Evolutionary conservation across 2,113 vertebrate genomes (phyloP).

Genomic region (Chiloscyllium plagiosum): DNA sequence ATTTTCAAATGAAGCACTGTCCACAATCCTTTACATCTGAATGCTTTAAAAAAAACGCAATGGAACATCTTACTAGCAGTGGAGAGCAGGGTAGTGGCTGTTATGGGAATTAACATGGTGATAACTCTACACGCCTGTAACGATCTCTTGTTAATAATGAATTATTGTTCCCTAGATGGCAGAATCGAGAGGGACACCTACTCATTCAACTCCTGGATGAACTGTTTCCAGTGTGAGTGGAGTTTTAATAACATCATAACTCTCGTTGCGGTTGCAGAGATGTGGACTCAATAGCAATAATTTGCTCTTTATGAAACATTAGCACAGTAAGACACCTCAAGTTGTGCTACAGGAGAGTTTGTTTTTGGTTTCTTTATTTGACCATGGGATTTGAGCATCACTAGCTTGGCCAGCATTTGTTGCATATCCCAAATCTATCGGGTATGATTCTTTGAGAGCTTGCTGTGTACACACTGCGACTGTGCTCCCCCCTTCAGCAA

Average conservation of each 20-base stretch:
- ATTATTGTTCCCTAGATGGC: conserved; percentile 54
- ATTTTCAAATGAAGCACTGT: too few relatives aligned
- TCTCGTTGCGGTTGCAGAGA: neutral
- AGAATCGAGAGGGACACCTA: conserved; percentile 62
- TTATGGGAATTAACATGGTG: neutral
- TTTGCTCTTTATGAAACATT: neutral
- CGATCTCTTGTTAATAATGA: neutral
- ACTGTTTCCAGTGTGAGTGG: conserved; percentile 77
- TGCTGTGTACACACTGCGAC: too few relatives aligned
- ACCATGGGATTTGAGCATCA: too few relatives aligned
- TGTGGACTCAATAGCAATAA: neutral
- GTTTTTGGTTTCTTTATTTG: too few relatives aligned
- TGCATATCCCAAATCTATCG: too few relatives aligned
- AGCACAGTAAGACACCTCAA: neutral
- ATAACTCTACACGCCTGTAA: neutral
- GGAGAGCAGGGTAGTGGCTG: neutral
- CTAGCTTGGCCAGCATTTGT: too few relatives aligned
- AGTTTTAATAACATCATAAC: neutral
- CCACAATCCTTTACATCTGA: too few relatives aligned
- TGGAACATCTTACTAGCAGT: too few relatives aligned
- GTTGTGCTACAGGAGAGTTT: neutral
- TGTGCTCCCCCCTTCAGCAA: too few relatives aligned
- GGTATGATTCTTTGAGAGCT: too few relatives aligned
- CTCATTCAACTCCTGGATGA: conserved; percentile 63
- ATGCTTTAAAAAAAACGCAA: too few relatives aligned